Percentiles rank a stretch among this genome's conserved stretches.
Evolutionary conservation across 2,113 vertebrate species (phyloP).

Genomic region (Leiothrix lutea): DNA sequence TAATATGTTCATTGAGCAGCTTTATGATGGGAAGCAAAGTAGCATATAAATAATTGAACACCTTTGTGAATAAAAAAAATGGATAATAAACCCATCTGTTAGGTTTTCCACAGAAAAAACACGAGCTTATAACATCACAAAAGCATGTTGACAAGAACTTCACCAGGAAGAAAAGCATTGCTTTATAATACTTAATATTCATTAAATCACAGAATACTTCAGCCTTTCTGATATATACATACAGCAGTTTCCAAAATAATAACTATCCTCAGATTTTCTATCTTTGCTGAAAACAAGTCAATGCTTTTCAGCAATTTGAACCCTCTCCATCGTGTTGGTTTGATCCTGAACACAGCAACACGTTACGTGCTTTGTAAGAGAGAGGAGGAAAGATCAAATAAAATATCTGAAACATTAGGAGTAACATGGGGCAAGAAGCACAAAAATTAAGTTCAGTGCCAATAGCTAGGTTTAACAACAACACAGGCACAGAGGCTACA

Average conservation of each 20-base stretch:
- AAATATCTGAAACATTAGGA: neutral
- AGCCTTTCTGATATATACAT: neutral
- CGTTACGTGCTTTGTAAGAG: neutral
- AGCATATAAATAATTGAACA: slow-evolving; percentile 6
- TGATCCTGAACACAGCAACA: neutral
- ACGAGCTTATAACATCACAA: neutral
- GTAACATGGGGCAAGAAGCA: neutral
- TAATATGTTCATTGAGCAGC: neutral
- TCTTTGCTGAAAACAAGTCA: neutral
- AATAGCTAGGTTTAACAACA: neutral
- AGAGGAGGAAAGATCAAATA: neutral
- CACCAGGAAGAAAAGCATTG: neutral
- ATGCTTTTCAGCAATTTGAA: neutral
- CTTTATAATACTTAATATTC: neutral
- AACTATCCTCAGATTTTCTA: neutral
- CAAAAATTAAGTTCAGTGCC: neutral
- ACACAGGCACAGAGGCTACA: neutral
- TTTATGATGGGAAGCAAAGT: neutral
- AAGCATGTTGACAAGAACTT: neutral
- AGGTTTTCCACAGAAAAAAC: neutral
- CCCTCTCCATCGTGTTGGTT: neutral
- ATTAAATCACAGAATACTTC: neutral
- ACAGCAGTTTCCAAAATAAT: neutral
- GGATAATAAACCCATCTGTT: neutral
- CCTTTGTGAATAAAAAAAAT: neutral